Percentiles rank a stretch among this genome's conserved stretches.
Evolutionary conservation across 2,113 vertebrate genomes (phyloP).

Genomic region (Orthochromis indermauri): DNA sequence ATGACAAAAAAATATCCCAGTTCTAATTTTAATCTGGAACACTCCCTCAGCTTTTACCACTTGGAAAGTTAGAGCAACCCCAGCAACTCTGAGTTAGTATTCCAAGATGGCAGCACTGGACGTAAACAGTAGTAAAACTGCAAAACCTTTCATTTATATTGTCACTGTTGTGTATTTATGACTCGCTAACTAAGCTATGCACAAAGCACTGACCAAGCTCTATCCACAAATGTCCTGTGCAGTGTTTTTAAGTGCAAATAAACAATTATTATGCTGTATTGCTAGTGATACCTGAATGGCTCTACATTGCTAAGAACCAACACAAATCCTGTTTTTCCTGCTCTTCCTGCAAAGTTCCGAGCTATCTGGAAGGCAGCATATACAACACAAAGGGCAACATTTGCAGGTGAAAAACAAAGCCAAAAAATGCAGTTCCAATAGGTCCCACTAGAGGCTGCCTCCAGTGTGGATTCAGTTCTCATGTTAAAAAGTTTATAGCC

Average conservation of each 20-base stretch:
- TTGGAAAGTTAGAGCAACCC: background rate
- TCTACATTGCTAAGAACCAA: background rate
- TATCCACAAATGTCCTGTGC: background rate
- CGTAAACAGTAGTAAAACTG: background rate
- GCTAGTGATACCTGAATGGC: background rate
- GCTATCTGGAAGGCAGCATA: background rate
- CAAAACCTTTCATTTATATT: background rate
- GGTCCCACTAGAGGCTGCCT: background rate
- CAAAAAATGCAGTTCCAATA: background rate
- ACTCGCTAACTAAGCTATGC: background rate
- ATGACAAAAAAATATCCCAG: background rate
- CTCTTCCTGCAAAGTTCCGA: background rate
- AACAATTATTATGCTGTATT: background rate
- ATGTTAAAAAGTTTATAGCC: background rate
- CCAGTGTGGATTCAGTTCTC: background rate
- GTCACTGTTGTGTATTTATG: background rate
- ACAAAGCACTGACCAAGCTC: background rate
- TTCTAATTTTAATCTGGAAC: background rate
- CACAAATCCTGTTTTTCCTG: background rate
- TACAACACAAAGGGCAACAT: background rate
- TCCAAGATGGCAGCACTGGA: background rate
- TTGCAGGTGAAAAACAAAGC: background rate
- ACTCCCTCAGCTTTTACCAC: background rate
- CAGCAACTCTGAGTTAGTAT: background rate
- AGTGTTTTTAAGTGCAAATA: background rate